Percentiles rank a stretch among this genome's conserved stretches.
phyloP scores from a whole-genome alignment of 2,113 vertebrate genomes.

The Zosterops hypoxanthus region DNA sequence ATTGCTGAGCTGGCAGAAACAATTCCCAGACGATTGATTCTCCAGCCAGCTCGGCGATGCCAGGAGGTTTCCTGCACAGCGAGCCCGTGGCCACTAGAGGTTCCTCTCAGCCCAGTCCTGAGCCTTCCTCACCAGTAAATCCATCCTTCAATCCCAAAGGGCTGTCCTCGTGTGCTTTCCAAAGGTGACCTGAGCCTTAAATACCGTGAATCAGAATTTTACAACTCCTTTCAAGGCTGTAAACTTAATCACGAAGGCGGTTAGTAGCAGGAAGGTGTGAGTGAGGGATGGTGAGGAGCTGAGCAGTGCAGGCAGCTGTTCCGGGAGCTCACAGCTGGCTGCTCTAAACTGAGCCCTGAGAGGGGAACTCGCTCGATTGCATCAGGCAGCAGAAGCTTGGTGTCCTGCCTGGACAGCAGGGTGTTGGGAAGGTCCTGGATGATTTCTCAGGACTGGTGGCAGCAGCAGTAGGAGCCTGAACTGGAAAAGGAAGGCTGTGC shows the following conservation, averaged over 20 bases:
- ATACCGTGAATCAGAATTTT: neutral
- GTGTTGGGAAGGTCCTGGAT: neutral
- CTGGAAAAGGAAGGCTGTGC: neutral
- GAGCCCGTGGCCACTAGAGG: constrained; percentile 5
- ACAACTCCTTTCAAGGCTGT: neutral
- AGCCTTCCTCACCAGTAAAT: neutral
- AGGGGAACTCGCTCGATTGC: neutral
- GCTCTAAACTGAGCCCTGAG: neutral
- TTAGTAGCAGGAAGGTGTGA: neutral
- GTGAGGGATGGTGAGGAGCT: neutral
- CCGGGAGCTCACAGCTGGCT: neutral
- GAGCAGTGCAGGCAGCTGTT: neutral
- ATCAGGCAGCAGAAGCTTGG: neutral
- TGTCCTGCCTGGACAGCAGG: neutral
- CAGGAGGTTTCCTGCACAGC: neutral
- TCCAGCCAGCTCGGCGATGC: accelerated
- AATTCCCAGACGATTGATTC: neutral
- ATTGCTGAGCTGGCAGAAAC: neutral
- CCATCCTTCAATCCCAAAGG: neutral
- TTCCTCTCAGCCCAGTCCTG: neutral
- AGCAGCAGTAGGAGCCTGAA: neutral
- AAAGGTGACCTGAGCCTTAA: neutral
- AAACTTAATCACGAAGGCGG: neutral
- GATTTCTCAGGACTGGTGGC: neutral
- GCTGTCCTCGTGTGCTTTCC: neutral